Evolutionary conservation across 2,888 invertebrate species (phyloP), one percentile per base, ranked within the genome.

Genomic region (Hypolimnas misippus): DNA sequence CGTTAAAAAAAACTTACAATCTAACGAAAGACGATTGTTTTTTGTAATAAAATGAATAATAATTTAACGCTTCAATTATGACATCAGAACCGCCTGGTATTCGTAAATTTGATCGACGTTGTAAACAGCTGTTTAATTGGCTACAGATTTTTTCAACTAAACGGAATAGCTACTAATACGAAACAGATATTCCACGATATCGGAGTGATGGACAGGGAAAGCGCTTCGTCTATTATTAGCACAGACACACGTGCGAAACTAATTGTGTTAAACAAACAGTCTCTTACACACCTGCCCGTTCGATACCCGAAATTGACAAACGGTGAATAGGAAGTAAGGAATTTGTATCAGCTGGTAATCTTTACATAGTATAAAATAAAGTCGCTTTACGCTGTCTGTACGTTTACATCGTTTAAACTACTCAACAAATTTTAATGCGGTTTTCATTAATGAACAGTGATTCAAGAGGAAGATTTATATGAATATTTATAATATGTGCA

Each of bases 231-330:
- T 89, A 89, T 82, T 79, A 83, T 82, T 88, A 89, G 89, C 67
- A 70, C 35, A 50, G 56, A 56, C 56, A 54, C 87, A 83, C 87
- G 88, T 86, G 89, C 87, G 81, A 86, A 87, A 86, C 83, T 87
- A 87, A 87, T 86, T 86, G 87, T 89, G 88, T 88, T 89, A 87
- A 82, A 84, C 86, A 87, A 90, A 89, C 89, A 89, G 77, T 73
- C 75, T 74, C 76, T 61, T 52, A 62, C 62, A 77, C 86, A 88
- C 87, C 87, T 87, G 88, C 64, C 17, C 52, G 76, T 71, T 74
- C 44, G 17, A 46, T 35, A 10, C 57, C 54, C 19, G 50, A 58
- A 54, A 68, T 66, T 59, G 69, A 64, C 63, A 68, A 31, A 17
- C 54, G 57, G 14, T 49, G n/a, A 44, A 29, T 49, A 49, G 25